Evolutionary conservation across 2,888 invertebrate genomes (phyloP), one percentile per base, ranked within the genome.

Genomic region (Lasioglossum pauxillum): DNA sequence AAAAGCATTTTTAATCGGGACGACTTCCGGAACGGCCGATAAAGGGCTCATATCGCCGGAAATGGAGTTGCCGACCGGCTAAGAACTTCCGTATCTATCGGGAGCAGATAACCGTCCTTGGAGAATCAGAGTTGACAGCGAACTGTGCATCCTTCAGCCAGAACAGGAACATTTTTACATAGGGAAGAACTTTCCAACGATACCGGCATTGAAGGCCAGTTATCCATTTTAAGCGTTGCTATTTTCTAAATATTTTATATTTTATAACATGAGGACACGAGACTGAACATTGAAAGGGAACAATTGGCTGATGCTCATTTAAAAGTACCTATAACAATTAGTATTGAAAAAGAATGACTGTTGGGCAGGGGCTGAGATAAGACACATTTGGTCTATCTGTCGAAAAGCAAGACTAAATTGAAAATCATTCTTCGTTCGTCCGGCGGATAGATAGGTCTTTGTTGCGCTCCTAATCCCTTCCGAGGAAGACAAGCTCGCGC

Each of bases 71-170:
- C 71, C 77, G 64, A 10, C 76, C 73, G 74, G 67, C 16, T 38
- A 49, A 78, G 53, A 78, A 84, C 84, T 81, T 86, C 84, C 88
- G 82, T 83, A 71, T 86, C 44, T 85, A 89, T 91, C 77, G 87
- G 73, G 88, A 87, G 23, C 91, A 83, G 90, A 91, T 91, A 91
- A 91, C 88, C 88, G 90, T 87, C 82, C 64, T 75, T 14, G 2
- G 7, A 27, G 31, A 31, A 31, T 7, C 31, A 7, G 16, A 7
- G 16, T 60, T 16, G 31, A 31, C 27, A 27, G 2, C n/a, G 23
- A 53, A 53, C 10, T 19, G 3, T 10, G 23, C 23, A 53, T 3
- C 10, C 23, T 53, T 53, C 8, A 1, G 23, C 3, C 23, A 7
- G 23, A 23, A 10, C 10, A 23, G 3, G 23, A 53, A 53, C 23